phyloP scores from a whole-genome alignment of 1,140 invertebrate genomes.

The Microplitis mediator region DNA sequence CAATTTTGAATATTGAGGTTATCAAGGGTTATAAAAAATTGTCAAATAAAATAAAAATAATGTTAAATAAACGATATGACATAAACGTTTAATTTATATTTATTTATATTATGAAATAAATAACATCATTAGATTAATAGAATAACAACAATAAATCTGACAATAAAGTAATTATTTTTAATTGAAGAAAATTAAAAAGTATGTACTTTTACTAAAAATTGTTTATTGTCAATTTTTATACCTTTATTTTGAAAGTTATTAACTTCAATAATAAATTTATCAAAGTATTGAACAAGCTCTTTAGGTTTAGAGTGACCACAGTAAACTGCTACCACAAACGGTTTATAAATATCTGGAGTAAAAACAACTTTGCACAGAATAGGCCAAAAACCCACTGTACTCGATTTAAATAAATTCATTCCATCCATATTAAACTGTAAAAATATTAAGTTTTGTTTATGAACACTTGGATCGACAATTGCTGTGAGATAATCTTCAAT shows the following conservation, averaged over 20 bases:
- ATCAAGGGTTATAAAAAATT: no score
- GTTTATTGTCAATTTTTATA: slow-evolving; percentile 3
- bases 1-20: no score
- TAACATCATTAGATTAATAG: no score
- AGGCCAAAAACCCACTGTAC: slow-evolving; percentile 13
- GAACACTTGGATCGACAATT: neutral
- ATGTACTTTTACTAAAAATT: slow-evolving; percentile 12
- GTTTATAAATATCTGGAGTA: slow-evolving; percentile 8
- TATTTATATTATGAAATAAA: no score
- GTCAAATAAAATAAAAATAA: no score
- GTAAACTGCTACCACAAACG: slow-evolving; percentile 20
- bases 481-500: neutral
- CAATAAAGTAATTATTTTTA: no score
- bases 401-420: slow-evolving; percentile 20
- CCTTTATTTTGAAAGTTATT: slow-evolving; percentile 20
- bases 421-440: slow-evolving; percentile 9
- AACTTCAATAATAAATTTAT: slow-evolving; percentile 26
- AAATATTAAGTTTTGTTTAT: neutral
- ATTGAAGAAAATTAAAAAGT: no score
- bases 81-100: no score
- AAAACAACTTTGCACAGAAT: slow-evolving; percentile 17
- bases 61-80: no score
- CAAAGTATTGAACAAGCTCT: slow-evolving; percentile 9
- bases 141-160: no score
- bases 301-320: slow-evolving; percentile 15